Percentiles rank a stretch among this genome's conserved stretches.
These are phyloP conservation scores for Nesoenas mayeri DNA, from an alignment of 2,113 vertebrate species.

Conservation along the genomic window DNA sequence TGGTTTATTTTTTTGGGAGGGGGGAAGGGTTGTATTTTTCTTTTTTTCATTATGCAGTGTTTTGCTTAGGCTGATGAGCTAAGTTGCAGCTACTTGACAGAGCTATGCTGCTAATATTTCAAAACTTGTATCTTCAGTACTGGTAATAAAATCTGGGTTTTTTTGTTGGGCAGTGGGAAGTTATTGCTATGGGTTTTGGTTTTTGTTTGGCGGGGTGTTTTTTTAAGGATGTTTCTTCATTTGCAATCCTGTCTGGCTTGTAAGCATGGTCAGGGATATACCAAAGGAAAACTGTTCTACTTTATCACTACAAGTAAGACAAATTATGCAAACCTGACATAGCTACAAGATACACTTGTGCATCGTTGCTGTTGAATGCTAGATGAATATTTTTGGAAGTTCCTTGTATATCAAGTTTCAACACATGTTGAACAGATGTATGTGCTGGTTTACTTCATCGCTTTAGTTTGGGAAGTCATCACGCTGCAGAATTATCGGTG, in stretches of 20 bases:
- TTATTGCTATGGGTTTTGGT: background rate
- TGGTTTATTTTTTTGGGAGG: background rate
- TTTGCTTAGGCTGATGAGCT: background rate
- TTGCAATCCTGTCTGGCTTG: background rate
- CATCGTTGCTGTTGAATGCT: background rate
- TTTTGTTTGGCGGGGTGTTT: background rate
- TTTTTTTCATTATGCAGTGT: background rate
- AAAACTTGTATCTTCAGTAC: background rate
- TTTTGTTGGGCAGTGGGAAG: background rate
- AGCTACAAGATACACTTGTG: background rate
- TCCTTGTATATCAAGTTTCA: background rate
- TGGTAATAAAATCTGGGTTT: background rate
- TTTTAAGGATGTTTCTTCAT: background rate
- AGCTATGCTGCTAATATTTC: background rate
- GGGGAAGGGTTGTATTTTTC: no score
- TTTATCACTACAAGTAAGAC: background rate
- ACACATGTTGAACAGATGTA: background rate
- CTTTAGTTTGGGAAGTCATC: background rate
- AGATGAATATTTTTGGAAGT: background rate
- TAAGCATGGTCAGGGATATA: background rate
- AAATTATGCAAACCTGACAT: background rate
- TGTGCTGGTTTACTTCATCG: fast-evolving
- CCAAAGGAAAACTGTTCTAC: background rate
- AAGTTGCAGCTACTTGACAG: background rate
- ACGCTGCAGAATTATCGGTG: background rate